Evolutionary conservation across 2,113 vertebrate species (phyloP).

Genomic region (Crotophaga sulcirostris): DNA sequence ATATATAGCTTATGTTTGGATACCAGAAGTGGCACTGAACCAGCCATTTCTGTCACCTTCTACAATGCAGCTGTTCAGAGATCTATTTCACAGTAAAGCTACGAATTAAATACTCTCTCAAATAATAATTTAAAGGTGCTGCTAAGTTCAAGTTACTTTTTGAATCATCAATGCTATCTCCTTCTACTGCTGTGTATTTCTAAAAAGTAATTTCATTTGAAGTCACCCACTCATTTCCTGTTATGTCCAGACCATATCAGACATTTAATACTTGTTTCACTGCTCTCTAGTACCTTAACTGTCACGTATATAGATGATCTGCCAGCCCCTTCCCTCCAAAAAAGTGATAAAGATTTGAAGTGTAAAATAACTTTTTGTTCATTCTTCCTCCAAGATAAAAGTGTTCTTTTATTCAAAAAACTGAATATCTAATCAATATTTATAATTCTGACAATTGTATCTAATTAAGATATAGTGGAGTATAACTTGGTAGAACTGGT

Average conservation of each 20-base stretch:
- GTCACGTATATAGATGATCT: slow-evolving; percentile 14
- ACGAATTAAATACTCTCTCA: not conserved
- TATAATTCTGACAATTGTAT: not conserved
- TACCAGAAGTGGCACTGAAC: not conserved
- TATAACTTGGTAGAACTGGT: not conserved
- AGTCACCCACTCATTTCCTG: slow-evolving; percentile 28
- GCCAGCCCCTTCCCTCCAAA: not conserved
- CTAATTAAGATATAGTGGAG: not conserved
- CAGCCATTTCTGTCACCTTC: not conserved
- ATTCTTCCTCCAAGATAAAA: not conserved
- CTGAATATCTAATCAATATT: not conserved
- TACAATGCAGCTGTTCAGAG: not conserved
- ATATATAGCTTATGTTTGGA: not conserved
- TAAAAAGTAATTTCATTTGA: slow-evolving; percentile 31
- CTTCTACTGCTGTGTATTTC: not conserved
- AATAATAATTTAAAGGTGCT: not conserved
- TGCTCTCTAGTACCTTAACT: not conserved
- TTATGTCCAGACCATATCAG: not conserved
- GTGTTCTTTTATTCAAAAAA: not conserved
- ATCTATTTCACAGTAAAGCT: not conserved
- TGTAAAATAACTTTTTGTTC: not conserved
- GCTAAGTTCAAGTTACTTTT: not conserved
- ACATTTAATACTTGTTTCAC: not conserved
- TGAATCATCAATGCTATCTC: not conserved
- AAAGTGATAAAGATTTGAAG: not conserved